Conservation (phyloP, 92 coral and sea anemone genomes). For the Palythoa grandis region DNA sequence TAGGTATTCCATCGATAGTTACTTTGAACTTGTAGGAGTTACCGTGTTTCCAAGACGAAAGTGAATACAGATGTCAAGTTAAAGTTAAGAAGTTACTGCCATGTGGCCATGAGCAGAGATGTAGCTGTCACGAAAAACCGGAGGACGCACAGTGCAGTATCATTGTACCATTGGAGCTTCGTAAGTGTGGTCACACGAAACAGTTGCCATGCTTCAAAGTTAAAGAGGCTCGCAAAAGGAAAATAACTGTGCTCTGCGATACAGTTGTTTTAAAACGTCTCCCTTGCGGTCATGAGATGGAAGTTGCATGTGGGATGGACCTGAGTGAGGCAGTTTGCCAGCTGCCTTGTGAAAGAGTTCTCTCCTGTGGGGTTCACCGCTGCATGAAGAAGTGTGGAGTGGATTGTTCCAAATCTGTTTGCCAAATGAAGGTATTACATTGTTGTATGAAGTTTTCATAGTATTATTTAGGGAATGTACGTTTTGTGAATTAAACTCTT, state of each 20-base stretch:
- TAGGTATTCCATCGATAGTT: not conserved
- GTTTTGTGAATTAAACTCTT: not conserved
- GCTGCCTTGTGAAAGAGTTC: conserved; percentile 46
- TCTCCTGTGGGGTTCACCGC: conserved; percentile 59
- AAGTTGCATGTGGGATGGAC: conserved; percentile 52
- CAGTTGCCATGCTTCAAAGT: conserved; percentile 22
- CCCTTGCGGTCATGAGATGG: conserved; percentile 62
- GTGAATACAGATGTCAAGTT: conserved; percentile 8
- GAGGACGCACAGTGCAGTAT: conserved; percentile 39
- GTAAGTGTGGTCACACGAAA: conserved; percentile 52
- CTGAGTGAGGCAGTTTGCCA: conserved; percentile 42
- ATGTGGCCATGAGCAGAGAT: conserved; percentile 57
- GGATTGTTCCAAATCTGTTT: conserved; percentile 8
- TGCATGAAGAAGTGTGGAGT: conserved; percentile 35
- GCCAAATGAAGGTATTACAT: conserved; percentile 18
- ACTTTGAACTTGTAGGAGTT: not conserved
- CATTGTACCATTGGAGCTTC: conserved; percentile 22
- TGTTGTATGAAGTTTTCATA: not conserved
- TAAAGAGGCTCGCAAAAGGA: not conserved
- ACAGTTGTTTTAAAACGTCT: conserved; percentile 31
- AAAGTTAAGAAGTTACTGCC: conserved; percentile 41
- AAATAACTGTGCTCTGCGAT: conserved; percentile 19
- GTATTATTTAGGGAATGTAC: not conserved
- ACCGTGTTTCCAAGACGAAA: conserved; percentile 29
- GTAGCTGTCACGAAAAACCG: conserved; percentile 44